These are phyloP conservation scores for Idaea biselata DNA, from an alignment of 2,888 invertebrate species.

Conservation along the genomic window DNA sequence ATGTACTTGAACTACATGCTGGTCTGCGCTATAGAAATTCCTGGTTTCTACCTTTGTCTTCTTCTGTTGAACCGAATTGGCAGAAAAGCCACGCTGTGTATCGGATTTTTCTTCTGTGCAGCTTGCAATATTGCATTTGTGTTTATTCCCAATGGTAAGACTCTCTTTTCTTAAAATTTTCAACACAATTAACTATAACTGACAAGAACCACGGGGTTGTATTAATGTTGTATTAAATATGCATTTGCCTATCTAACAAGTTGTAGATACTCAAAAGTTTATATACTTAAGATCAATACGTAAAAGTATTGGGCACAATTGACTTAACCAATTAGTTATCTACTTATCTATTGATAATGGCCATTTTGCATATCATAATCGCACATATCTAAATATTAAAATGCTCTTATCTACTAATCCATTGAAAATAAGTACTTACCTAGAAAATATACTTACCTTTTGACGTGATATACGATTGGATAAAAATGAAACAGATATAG, in stretches of 20 bases:
- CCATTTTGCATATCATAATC: background rate
- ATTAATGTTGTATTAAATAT: too few relatives aligned
- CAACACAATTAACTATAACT: too few relatives aligned
- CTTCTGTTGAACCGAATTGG: slow-evolving; percentile 83
- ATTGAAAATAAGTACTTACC: background rate
- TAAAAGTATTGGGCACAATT: too few relatives aligned
- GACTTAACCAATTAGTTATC: background rate
- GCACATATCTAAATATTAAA: background rate
- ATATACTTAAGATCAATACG: too few relatives aligned
- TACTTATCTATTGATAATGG: background rate
- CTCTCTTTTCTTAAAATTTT: background rate
- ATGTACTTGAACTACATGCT: slow-evolving; percentile 87
- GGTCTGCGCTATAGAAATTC: slow-evolving; percentile 84
- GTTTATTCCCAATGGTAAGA: slow-evolving; percentile 77
- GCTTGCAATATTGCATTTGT: slow-evolving; percentile 62
- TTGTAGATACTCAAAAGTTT: background rate
- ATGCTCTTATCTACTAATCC: background rate
- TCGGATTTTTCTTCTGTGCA: slow-evolving; percentile 82
- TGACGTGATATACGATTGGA: background rate
- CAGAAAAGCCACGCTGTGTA: slow-evolving; percentile 80
- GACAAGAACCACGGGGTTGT: too few relatives aligned
- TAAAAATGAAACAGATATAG: background rate
- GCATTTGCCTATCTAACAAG: background rate
- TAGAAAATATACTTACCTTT: background rate
- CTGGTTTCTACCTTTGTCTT: slow-evolving; percentile 83